Base-by-base conservation (phyloP, 2,888 invertebrate genomes). In the Apotomis capreana region DNA sequence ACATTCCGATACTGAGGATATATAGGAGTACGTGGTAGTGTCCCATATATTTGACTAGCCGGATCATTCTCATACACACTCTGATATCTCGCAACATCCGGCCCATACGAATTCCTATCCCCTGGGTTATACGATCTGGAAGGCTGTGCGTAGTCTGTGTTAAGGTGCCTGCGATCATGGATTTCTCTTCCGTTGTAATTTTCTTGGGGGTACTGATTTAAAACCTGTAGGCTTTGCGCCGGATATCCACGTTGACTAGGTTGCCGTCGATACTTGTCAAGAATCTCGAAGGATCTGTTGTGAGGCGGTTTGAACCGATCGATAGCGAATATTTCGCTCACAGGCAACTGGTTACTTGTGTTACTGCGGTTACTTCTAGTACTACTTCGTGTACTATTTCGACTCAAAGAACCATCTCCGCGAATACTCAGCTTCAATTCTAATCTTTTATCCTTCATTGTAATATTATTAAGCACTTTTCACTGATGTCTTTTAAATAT, bases 401-500 rank as follows among this genome's bases (percentile, higher is more conserved):
- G 86, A 74, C 86, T 87, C 75, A 93, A 78, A 65, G 93, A 91
- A 76, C 92, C 91, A 74, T 93, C 94, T 54, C 93, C 92, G 54
- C 92, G 89, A 71, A 94, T 93, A 80, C 91, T 93, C 74, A 94
- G 80, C 77, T 88, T 94, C 70, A 94, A 83, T 87, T 94, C 89
- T 49, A 93, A 82, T 85, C 91, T 90, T 85, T 91, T 92, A 78
- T 93, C 89, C 86, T 88, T 93, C 93, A 93, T 93, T 1, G 55
- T 67, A 37, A 40, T 65, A 58, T 58, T 15, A 55, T 55, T 67
- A 26, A 40, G 10, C 59, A 70, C 64, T 70, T 64, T 65, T 54
- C 59, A 54, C 49, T 62, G 0, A 15, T 13, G 8, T 58, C 64
- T 57, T 61, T 44, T 67, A 67, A 69, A 74, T 69, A 37, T 59